These are phyloP conservation scores for Dermatemys mawii DNA, from an alignment of 2,113 vertebrate genomes.

Conservation along the genomic window DNA sequence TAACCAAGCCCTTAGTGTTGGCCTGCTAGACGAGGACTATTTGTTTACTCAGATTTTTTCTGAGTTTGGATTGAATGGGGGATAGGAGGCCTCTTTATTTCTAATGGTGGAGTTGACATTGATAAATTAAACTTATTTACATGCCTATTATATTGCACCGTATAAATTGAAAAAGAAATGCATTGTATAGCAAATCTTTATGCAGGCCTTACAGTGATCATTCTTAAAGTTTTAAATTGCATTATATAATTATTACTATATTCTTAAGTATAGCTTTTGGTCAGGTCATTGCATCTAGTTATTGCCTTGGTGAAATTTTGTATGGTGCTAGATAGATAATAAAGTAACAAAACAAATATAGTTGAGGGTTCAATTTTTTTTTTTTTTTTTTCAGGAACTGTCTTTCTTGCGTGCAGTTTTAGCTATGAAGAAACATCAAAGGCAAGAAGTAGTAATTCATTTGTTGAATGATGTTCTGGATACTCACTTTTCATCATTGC, in stretches of 20 bases:
- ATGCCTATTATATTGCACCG: not conserved
- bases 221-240: not conserved
- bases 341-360: not conserved
- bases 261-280: not conserved
- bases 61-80: not conserved
- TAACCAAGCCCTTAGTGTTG: no score
- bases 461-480: constrained; percentile 93
- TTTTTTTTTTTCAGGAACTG: constrained; percentile 83
- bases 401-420: constrained; percentile 87
- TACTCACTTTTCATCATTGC: constrained; percentile 90
- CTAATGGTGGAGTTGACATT: not conserved
- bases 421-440: constrained; percentile 84
- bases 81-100: not conserved
- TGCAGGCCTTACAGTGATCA: not conserved
- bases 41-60: not conserved
- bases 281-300: not conserved
- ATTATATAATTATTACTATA: not conserved
- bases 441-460: constrained; percentile 86
- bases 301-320: not conserved
- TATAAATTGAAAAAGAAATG: not conserved
- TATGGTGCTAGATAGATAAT: not conserved
- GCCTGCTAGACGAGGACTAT: not conserved
- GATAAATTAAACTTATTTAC: not conserved
- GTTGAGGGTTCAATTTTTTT: not conserved
- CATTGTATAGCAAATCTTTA: not conserved